phyloP scores from a whole-genome alignment of 2,888 invertebrate species.

The Ctenicera cuprea region DNA sequence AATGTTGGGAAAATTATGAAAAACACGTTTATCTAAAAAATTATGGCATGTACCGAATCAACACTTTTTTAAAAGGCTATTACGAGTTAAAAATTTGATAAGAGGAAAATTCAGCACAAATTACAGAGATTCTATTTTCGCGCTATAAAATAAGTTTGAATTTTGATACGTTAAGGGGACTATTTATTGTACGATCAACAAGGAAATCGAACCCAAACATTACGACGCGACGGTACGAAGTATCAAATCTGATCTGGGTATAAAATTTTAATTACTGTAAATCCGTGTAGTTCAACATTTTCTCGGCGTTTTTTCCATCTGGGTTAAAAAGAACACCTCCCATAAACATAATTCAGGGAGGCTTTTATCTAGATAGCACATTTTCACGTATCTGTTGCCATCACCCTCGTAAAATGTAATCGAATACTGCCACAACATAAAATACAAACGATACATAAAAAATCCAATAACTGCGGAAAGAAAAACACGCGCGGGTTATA shows the following conservation, averaged over 20 bases:
- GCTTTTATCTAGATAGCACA: constrained; percentile 13
- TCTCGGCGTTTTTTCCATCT: background rate
- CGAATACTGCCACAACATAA: constrained; percentile 33
- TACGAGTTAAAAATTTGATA: background rate
- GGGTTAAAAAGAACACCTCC: background rate
- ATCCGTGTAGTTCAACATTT: background rate
- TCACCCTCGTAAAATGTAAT: constrained; percentile 33
- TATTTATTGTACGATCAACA: too few relatives aligned
- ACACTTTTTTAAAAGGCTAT: constrained; percentile 1
- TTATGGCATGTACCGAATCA: background rate
- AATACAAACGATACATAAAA: constrained; percentile 35
- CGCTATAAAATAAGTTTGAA: too few relatives aligned
- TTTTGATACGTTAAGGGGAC: too few relatives aligned
- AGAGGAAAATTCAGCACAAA: background rate
- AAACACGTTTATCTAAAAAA: constrained; percentile 19
- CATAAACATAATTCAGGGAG: constrained; percentile 8
- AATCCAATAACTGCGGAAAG: constrained; percentile 43
- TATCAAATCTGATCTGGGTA: too few relatives aligned
- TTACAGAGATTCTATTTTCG: too few relatives aligned
- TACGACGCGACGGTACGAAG: too few relatives aligned
- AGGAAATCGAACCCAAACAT: too few relatives aligned
- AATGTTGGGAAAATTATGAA: constrained; percentile 41
- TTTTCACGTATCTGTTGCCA: constrained; percentile 22
- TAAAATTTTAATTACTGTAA: too few relatives aligned
- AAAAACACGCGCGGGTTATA: constrained; percentile 38